These are phyloP conservation scores for Pycnonotus jocosus DNA, from an alignment of 2,113 vertebrate genomes.

Conservation along the genomic window DNA sequence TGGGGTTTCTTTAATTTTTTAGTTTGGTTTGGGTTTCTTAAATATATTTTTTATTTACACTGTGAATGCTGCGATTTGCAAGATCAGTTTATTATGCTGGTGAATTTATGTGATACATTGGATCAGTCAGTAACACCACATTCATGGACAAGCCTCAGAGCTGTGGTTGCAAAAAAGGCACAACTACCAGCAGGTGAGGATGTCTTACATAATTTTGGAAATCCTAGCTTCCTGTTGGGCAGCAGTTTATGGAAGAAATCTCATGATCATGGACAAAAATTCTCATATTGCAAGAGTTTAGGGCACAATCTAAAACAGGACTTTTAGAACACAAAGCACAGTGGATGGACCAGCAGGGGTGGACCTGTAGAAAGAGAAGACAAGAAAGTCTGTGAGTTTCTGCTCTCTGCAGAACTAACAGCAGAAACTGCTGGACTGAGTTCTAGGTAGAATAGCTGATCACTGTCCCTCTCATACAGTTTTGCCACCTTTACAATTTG, in stretches of 20 bases:
- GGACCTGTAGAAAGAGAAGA: neutral
- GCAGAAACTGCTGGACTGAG: neutral
- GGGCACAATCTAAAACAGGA: neutral
- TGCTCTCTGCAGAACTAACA: neutral
- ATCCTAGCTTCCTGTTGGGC: neutral
- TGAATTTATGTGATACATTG: neutral
- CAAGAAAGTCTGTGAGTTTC: neutral
- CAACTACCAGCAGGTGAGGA: neutral
- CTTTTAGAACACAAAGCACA: neutral
- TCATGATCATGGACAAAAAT: neutral
- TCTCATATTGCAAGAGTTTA: neutral
- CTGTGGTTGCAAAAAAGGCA: neutral
- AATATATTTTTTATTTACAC: neutral
- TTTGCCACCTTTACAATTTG: neutral
- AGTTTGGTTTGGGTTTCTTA: neutral
- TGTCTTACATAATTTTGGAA: neutral
- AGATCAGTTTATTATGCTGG: neutral
- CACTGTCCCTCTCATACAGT: neutral
- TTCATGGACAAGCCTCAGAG: neutral
- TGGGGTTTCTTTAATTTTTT: neutral
- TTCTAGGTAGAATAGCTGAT: neutral
- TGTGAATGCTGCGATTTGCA: neutral
- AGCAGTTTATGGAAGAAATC: neutral
- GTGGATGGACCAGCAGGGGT: neutral
- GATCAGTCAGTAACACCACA: neutral